Evolutionary conservation across 1,140 invertebrate genomes (phyloP), one percentile per base, ranked within the genome.

Genomic region (Limonius californicus): DNA sequence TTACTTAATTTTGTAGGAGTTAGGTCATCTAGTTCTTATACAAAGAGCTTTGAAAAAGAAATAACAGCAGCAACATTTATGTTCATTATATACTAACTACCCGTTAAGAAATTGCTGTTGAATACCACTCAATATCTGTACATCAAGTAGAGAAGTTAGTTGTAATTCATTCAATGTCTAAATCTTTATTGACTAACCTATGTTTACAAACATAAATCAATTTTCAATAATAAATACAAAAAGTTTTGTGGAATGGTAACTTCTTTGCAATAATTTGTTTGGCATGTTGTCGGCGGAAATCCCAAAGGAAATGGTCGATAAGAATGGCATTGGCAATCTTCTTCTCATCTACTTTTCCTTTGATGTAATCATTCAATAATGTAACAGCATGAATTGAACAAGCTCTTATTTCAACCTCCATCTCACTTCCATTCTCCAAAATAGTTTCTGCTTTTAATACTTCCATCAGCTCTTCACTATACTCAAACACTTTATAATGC

Each of bases 221-320:
- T n/a, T 47, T 67, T 88, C 74, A 96, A 77, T 98, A 98, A 80
- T 89, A 98, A 77, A n/a, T n/a, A n/a, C n/a, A n/a, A n/a, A n/a
- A n/a, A n/a, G n/a, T n/a, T n/a, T n/a, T n/a, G n/a, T n/a, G 95
- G 74, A 90, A 97, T 45, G 94, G 94, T 57, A 94, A 84, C 39
- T 77, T 78, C 27, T 89, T 86, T 67, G 88, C 72, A 30, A 67
- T 20, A 57, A 87, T 74, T 72, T 90, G 83, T 15, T 83, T 73
- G 1, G 85, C 87, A 76, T 93, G 80, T 65, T 88, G 82, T 62
- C 94, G 80, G 63, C 95, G 80, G 70, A 93, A 96, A 71, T 94
- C 90, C 95, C 96, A 98, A 2, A 98, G 74, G 73, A 88, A 98
- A 73, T 95, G 90, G 79, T 98, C 95, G 55, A 97, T 86, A 11